These are phyloP conservation scores for Lysiphlebus fabarum DNA, from an alignment of 1,140 invertebrate genomes.

Conservation along the genomic window DNA sequence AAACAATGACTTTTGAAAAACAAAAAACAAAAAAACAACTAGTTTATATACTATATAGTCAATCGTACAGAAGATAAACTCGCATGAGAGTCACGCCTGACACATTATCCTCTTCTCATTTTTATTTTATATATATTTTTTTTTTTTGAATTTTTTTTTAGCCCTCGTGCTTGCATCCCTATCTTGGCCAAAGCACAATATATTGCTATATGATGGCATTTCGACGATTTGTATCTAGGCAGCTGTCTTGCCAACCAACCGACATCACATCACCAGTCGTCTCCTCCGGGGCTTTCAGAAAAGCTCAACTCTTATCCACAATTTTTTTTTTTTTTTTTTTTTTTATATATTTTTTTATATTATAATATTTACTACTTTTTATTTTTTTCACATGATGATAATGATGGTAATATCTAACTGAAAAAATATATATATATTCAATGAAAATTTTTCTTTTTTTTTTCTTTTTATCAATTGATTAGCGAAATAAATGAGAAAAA, in stretches of 20 bases:
- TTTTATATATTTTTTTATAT: no score
- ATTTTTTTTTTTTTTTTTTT: neutral
- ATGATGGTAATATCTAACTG: no score
- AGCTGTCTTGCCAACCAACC: constrained; percentile 9
- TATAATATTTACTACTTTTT: neutral
- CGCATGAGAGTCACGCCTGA: constrained; percentile 16
- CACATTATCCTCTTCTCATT: neutral
- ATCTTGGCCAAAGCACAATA: neutral
- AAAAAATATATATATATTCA: no score
- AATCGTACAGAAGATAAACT: constrained; percentile 18
- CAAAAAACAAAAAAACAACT: constrained; percentile 10
- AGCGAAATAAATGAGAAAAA: no score
- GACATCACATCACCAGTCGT: constrained; percentile 9
- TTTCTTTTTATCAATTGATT: no score
- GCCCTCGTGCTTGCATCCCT: neutral
- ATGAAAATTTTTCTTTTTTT: no score
- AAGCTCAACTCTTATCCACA: neutral
- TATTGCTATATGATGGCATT: no score
- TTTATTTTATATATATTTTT: neutral
- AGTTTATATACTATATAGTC: no score
- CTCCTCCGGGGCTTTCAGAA: constrained; percentile 8
- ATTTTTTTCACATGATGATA: neutral
- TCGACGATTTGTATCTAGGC: constrained; percentile 8
- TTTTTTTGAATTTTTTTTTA: neutral
- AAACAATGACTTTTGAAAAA: neutral